Conservation (phyloP, 2,113 vertebrate genomes). For the Heterotilapia buettikoferi region DNA sequence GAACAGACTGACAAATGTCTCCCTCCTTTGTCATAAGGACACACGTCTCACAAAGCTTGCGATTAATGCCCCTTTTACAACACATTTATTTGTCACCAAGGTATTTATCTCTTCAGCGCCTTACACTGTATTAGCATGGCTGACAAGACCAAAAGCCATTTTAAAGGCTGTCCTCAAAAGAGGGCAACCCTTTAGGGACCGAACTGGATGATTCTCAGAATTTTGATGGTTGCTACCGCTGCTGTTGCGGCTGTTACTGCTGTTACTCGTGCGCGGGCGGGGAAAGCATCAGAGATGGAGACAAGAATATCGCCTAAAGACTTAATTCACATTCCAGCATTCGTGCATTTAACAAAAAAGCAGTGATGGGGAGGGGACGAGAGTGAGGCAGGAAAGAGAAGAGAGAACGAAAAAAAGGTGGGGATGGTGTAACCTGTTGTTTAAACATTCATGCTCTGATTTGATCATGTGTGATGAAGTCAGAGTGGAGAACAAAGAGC, state of each 20-base stretch:
- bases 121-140: slow-evolving; percentile 54
- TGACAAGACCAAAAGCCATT: slow-evolving; percentile 55
- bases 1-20: slow-evolving; percentile 77
- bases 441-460: slow-evolving; percentile 32
- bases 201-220: slow-evolving; percentile 16
- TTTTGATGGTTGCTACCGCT: slow-evolving; percentile 29
- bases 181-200: slow-evolving; percentile 15
- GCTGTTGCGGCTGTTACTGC: not conserved
- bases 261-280: not conserved
- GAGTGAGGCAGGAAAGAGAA: not conserved
- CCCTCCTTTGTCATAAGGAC: slow-evolving; percentile 79
- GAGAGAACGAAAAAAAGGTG: not conserved
- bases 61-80: slow-evolving; percentile 71
- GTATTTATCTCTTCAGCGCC: slow-evolving; percentile 68
- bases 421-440: slow-evolving; percentile 18
- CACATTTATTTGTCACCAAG: slow-evolving; percentile 75
- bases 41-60: slow-evolving; percentile 69
- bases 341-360: slow-evolving; percentile 22
- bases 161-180: slow-evolving; percentile 25
- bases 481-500: slow-evolving; percentile 14
- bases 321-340: slow-evolving; percentile 29
- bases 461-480: slow-evolving; percentile 24
- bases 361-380: not conserved
- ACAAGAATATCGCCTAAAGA: slow-evolving; percentile 19
- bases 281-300: slow-evolving; percentile 9